Base-by-base conservation (phyloP, 2,797 vertebrate genomes). In the Yasuhikotakia modesta region DNA sequence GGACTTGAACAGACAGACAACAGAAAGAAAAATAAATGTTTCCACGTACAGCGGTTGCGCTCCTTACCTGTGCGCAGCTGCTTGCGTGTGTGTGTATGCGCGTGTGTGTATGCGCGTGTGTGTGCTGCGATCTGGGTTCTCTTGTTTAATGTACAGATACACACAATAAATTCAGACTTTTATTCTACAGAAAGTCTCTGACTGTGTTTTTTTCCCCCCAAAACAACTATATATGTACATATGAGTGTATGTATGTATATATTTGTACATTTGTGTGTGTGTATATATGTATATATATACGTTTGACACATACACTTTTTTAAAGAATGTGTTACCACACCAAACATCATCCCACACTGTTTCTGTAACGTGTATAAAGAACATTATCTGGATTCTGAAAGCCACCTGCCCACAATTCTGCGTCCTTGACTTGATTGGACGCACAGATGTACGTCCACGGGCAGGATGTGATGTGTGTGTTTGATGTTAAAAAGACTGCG, bases 141-240 rank as follows among this genome's bases (percentile, higher is more conserved):
- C 92, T 89, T 93, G 92, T 93, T 92, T 89, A 91, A 92, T 94
- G 93, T 94, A 92, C 91, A 94, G 88, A 91, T 89, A 86, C 92
- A 92, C 87, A 83, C 79, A 94, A 94, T 94, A 93, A 94, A 94
- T 93, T 86, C 88, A 91, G 87, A 92, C 91, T 93, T 94, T 93
- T 94, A 94, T 94, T 94, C 93, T 94, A 93, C 90, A 81, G 73
- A 78, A 73, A n/a, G n/a, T n/a, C n/a, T n/a, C n/a, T n/a, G n/a
- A n/a, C n/a, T n/a, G n/a, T n/a, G n/a, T n/a, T n/a, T n/a, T n/a
- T n/a, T n/a, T n/a, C n/a, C n/a, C n/a, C n/a, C n/a, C n/a, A n/a
- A n/a, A n/a, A n/a, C n/a, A n/a, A n/a, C n/a, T n/a, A 32, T 32
- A 2, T 32, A 32, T 32, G 5, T 32, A 32, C 32, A 32, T 32